These are phyloP conservation scores for Lasioglossum oenotherae DNA, from an alignment of 2,888 invertebrate species.

Conservation along the genomic window DNA sequence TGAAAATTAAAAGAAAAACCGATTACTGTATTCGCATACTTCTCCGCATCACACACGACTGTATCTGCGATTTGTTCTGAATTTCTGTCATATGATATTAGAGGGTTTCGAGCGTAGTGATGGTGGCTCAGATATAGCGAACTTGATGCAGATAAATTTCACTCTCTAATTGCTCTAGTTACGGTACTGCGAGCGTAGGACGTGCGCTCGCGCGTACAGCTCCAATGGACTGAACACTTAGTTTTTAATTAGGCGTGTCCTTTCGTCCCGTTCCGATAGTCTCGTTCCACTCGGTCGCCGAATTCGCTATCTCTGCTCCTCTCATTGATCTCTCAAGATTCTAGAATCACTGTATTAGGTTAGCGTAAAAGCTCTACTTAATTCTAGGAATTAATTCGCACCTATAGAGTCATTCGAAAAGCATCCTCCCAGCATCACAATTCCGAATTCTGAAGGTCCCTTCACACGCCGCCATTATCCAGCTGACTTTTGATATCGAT, in stretches of 20 bases:
- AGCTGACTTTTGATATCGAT: too few species aligned
- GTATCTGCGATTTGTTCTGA: neutral
- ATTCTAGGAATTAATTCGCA: too few species aligned
- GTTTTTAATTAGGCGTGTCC: conserved; percentile 52
- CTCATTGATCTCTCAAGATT: too few species aligned
- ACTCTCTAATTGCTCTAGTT: conserved; percentile 46
- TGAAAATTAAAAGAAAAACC: too few species aligned
- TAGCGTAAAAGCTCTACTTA: too few species aligned
- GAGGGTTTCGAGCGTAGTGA: conserved; percentile 1
- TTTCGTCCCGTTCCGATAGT: conserved; percentile 26
- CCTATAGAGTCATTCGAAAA: too few species aligned
- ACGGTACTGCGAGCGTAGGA: conserved; percentile 47
- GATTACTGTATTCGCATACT: neutral
- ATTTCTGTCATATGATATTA: neutral
- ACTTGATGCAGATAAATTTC: conserved; percentile 13
- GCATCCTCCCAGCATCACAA: too few species aligned
- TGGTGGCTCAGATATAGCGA: neutral
- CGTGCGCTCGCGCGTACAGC: conserved; percentile 29
- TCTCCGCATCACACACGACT: neutral
- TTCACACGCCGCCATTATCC: too few species aligned
- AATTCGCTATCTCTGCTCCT: too few species aligned
- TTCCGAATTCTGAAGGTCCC: too few species aligned
- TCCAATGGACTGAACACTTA: conserved; percentile 70
- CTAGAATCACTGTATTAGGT: too few species aligned
- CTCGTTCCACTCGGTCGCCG: neutral